Base-by-base conservation (phyloP, 2,113 vertebrate genomes). In the Ammodytes dubius region DNA sequence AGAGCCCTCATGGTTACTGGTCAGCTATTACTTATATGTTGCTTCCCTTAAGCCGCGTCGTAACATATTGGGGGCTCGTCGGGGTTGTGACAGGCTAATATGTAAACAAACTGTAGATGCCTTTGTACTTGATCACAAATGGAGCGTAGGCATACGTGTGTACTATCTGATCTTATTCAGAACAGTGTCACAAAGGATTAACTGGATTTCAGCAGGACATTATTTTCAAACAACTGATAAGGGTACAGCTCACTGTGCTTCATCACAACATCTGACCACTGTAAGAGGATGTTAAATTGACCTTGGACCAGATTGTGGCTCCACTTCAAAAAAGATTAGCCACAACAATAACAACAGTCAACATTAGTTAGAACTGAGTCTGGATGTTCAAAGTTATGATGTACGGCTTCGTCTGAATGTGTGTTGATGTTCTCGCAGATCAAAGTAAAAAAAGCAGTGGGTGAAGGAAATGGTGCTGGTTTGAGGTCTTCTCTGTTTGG, bases 141-240 rank as follows among this genome's bases (percentile, higher is more conserved):
- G 39, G n/a, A 40, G 65, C 64, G 14, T 27, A 35, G 40, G 42
- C 72, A 40, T 82, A 81, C 42, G 56, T 75, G 71, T 12, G 1
- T 43, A 7, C 53, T 71, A 66, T 82, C 77, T 88, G 85, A 87
- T 84, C 64, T 70, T 50, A 74, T 73, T 90, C 76, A 87, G 69
- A 67, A 53, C 74, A 56, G 63, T 85, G 78, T 85, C 80, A 85
- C 66, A 74, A 65, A 64, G 63, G 65, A 78, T 83, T 84, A 78
- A 78, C 73, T 59, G 27, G 76, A 76, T 82, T 81, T 81, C 69
- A 47, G 64, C 63, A 49, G 68, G 85, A 82, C 73, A 0, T 37
- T 93, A 84, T 90, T 91, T 93, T 60, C 14, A 82, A 58, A 82
- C 27, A 66, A 58, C 80, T 87, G 90, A 91, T 91, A 86, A 91